A percentile compares a stretch with the other conserved stretches of the same genome.
These are phyloP conservation scores for Lepidocolaptes lacrymiger DNA, from an alignment of 2,797 vertebrate species.

Conservation along the genomic window DNA sequence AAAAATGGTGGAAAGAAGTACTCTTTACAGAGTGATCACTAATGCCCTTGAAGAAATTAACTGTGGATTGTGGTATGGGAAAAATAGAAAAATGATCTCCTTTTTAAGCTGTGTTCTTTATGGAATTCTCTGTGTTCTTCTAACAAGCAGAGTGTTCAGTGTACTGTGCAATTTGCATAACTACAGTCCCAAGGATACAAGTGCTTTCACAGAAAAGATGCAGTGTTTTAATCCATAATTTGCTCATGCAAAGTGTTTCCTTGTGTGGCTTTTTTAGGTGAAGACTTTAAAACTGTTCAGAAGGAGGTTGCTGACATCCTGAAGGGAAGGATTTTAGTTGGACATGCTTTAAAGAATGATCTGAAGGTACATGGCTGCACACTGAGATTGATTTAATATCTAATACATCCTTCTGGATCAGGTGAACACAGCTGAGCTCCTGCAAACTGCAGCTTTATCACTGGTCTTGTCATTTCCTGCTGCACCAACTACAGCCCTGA, in stretches of 20 bases:
- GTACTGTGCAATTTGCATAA: neutral
- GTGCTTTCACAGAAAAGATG: neutral
- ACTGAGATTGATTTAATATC: neutral
- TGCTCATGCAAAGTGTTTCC: neutral
- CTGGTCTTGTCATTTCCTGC: neutral
- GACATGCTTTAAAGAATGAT: slow-evolving; percentile 91
- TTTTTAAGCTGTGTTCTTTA: neutral
- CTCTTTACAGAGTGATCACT: neutral
- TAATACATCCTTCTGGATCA: neutral
- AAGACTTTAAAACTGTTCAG: slow-evolving; percentile 83
- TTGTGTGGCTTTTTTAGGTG: slow-evolving; percentile 77
- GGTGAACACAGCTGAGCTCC: neutral
- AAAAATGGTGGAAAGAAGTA: neutral
- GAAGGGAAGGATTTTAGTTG: slow-evolving; percentile 86
- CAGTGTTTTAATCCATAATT: neutral
- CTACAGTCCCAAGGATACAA: neutral
- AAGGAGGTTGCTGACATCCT: slow-evolving; percentile 89
- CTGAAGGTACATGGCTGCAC: slow-evolving; percentile 83
- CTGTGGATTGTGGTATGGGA: neutral
- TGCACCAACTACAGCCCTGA: neutral
- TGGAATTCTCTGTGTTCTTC: neutral
- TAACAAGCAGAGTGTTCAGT: neutral
- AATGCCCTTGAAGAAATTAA: neutral
- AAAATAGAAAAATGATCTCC: neutral
- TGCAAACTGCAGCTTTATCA: neutral